Evolutionary conservation across 2,113 vertebrate species (phyloP).

Genomic region (Turnix velox): DNA sequence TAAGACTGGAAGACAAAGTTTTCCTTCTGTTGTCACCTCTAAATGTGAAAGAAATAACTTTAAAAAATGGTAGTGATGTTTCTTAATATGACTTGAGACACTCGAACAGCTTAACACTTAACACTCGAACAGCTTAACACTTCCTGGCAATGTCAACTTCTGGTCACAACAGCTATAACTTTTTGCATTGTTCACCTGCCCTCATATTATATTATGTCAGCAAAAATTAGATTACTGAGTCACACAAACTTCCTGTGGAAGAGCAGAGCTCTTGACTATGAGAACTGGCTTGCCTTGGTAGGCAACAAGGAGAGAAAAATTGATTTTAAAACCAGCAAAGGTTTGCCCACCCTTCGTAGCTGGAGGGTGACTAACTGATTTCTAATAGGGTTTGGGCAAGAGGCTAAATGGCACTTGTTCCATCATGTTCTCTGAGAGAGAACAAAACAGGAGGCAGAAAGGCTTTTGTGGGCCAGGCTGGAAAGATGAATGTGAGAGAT

Average conservation of each 20-base stretch:
- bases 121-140: not conserved
- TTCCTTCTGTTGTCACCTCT: not conserved
- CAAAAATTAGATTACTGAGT: not conserved
- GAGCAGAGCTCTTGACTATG: not conserved
- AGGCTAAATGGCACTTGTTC: accelerated
- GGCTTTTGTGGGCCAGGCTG: not conserved
- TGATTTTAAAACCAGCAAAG: not conserved
- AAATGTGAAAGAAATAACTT: not conserved
- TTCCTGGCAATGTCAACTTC: not conserved
- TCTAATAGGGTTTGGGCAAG: not conserved
- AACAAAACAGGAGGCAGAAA: not conserved
- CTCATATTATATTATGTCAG: not conserved
- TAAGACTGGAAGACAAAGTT: not conserved
- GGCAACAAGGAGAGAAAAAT: not conserved
- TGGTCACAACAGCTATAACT: not conserved
- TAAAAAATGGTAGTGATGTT: not conserved
- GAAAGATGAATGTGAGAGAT: accelerated
- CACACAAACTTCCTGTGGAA: not conserved
- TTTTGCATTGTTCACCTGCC: not conserved
- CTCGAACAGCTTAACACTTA: not conserved
- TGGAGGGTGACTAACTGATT: not conserved
- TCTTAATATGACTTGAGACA: not conserved
- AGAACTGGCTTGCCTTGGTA: not conserved
- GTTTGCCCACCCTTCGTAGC: not conserved
- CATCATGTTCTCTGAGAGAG: not conserved